phyloP scores from a whole-genome alignment of 2,888 invertebrate species.

The Troides helena region DNA sequence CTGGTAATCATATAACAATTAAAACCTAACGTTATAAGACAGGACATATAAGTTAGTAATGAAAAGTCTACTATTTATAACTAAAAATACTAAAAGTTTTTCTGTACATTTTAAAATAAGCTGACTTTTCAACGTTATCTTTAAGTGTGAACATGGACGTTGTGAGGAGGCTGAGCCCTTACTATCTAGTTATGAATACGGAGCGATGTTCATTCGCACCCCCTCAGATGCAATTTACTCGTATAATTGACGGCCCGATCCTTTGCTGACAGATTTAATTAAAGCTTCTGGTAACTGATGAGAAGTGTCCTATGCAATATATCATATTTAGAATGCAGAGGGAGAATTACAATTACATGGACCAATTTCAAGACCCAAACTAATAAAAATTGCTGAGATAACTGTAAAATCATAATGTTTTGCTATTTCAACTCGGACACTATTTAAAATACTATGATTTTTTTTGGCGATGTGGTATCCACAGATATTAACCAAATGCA shows the following conservation, averaged over 20 bases:
- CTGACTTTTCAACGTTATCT: not conserved
- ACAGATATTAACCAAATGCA: too few relatives aligned
- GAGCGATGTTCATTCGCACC: not conserved
- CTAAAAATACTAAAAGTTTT: too few relatives aligned
- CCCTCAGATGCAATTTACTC: constrained; percentile 6
- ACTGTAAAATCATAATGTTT: too few relatives aligned
- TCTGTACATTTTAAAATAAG: not conserved
- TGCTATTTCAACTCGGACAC: too few relatives aligned
- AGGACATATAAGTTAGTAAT: too few relatives aligned
- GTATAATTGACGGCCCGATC: not conserved
- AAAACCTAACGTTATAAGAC: too few relatives aligned
- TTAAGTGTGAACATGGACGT: not conserved
- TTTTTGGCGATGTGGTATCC: too few relatives aligned
- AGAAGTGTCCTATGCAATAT: not conserved
- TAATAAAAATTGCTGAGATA: not conserved
- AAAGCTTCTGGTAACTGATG: constrained; percentile 6
- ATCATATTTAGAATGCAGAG: not conserved
- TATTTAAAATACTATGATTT: too few relatives aligned
- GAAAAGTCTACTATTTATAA: too few relatives aligned
- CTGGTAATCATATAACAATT: too few relatives aligned
- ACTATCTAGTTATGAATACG: constrained; percentile 6
- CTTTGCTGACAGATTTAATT: constrained; percentile 3
- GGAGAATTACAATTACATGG: constrained; percentile 1
- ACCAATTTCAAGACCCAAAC: too few relatives aligned
- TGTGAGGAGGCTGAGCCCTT: not conserved